Evolutionary conservation across 2,888 invertebrate species (phyloP).

Genomic region (Microctonus hyperodae): DNA sequence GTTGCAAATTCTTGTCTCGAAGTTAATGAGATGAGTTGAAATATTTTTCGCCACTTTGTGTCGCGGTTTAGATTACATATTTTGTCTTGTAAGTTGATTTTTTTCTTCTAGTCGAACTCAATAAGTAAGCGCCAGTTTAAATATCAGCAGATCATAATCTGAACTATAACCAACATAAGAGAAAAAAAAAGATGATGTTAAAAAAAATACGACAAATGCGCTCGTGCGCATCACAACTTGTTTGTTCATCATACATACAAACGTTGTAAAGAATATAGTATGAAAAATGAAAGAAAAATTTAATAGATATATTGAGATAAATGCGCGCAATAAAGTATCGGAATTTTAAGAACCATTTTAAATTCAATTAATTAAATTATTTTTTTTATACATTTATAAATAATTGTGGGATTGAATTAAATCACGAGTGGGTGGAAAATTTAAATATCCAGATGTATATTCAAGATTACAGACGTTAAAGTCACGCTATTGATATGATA

Average conservation of each 20-base stretch:
- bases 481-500: background rate
- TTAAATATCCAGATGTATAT: background rate
- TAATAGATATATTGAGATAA: no score
- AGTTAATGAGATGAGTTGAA: background rate
- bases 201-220: background rate
- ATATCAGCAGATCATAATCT: background rate
- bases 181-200: background rate
- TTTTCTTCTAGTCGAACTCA: background rate
- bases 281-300: background rate
- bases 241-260: no score
- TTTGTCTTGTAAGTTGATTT: no score
- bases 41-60: background rate
- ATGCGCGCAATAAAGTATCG: no score
- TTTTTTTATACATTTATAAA: no score
- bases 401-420: background rate
- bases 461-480: background rate
- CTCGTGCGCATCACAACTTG: background rate
- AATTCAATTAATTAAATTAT: no score
- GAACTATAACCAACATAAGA: background rate
- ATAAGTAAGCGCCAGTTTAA: background rate
- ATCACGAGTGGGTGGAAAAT: background rate
- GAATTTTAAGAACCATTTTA: no score
- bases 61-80: no score
- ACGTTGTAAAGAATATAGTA: no score
- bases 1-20: background rate